Base-by-base conservation (phyloP, 2,888 invertebrate species). In the Heteromyza rotundicornis region DNA sequence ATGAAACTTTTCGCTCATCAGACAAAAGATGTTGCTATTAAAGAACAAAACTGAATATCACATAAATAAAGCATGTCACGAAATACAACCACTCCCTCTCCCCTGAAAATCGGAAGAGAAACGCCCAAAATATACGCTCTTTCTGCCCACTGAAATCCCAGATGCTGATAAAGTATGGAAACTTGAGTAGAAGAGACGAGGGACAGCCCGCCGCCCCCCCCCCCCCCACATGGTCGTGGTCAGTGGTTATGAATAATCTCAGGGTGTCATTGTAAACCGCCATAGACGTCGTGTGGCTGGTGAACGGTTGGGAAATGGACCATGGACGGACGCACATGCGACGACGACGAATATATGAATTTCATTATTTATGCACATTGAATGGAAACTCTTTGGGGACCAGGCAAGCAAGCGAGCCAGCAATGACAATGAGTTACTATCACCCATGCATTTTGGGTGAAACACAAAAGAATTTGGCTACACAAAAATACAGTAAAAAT, bases 281-380 rank as follows among this genome's bases (percentile, higher is more conserved):
- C 5, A 14, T 5, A 14, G 47, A 20, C 20, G 7, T 19, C 17
- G 3, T 14, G 14, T 12, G 14, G 40, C n/a, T 12, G 14, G 10
- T 3, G 10, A n/a, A 40, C 40, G n/a, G n/a, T 3, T 12, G 40
- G 19, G 47, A 17, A 20, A 20, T 7, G 2, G 19, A 7, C 19
- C 47, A 47, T 19, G 16, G 40, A 47, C 2, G 20, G 17, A 20
- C 14, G 20, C 14, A 17, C 20, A 20, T 47, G 47, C 17, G 14
- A 16, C 14, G 16, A 52, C 24, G 2, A 53, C n/a, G n/a, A n/a
- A n/a, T n/a, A n/a, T n/a, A n/a, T n/a, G n/a, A 17, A 17, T 16
- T 32, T 62, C 62, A 58, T 54, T 53, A 62, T 62, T 62, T 62
- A 58, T 54, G 54, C 54, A 47, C 50, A 58, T 50, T 36, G 54